These are phyloP conservation scores for Anoncus sp. DNA, from an alignment of 2,888 invertebrate species.

Conservation along the genomic window DNA sequence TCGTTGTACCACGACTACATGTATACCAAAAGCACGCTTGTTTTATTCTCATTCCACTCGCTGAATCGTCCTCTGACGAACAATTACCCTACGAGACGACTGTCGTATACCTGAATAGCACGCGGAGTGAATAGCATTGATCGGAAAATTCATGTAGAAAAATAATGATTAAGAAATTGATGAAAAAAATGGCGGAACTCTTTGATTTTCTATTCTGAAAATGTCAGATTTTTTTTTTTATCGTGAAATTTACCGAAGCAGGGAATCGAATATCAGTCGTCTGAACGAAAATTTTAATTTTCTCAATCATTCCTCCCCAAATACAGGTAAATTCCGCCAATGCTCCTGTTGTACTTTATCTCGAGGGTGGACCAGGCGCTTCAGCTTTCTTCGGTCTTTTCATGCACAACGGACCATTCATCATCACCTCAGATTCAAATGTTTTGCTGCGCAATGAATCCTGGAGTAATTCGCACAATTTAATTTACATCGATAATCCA, in stretches of 20 bases:
- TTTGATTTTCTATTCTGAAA: neutral
- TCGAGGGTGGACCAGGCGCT: constrained; percentile 94
- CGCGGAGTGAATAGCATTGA: constrained; percentile 15
- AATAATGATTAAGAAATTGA: constrained; percentile 3
- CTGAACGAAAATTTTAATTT: neutral
- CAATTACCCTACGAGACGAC: constrained; percentile 54
- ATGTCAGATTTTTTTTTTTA: neutral
- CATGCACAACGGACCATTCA: constrained; percentile 92
- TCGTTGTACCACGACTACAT: too few relatives aligned
- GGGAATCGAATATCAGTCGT: neutral
- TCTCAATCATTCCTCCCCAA: too few relatives aligned
- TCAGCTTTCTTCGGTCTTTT: constrained; percentile 92
- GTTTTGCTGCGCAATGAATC: constrained; percentile 89
- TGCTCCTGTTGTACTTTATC: constrained; percentile 92
- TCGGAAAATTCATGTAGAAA: constrained; percentile 17
- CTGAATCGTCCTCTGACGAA: constrained; percentile 46
- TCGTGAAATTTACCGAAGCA: neutral
- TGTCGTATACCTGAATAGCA: constrained; percentile 37
- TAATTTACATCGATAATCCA: constrained; percentile 97
- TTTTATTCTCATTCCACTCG: constrained; percentile 44
- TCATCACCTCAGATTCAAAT: too few relatives aligned
- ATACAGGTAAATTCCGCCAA: constrained; percentile 83
- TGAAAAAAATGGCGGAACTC: neutral
- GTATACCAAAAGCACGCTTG: constrained; percentile 31
- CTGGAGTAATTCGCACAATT: constrained; percentile 91